phyloP scores from a whole-genome alignment of 92 coral and sea anemone species.

The Epizoanthus illoricatus region DNA sequence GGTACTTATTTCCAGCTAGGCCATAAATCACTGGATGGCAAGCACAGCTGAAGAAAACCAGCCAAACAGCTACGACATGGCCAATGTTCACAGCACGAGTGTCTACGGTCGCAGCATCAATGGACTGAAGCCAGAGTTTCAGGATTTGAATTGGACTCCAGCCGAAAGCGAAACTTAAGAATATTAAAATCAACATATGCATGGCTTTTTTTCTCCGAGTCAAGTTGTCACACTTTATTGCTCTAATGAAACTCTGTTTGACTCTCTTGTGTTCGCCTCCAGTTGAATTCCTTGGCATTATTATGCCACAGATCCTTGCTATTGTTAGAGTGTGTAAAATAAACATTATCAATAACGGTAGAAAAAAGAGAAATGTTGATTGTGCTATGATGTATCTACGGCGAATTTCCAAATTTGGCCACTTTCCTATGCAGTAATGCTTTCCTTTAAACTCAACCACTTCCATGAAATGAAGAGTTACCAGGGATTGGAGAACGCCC shows the following conservation, averaged over 20 bases:
- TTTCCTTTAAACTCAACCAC: slow-evolving; percentile 19
- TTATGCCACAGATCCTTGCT: slow-evolving; percentile 51
- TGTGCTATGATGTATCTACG: slow-evolving; percentile 52
- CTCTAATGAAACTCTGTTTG: neutral
- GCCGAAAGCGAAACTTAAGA: slow-evolving; percentile 52
- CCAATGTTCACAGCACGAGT: slow-evolving; percentile 40
- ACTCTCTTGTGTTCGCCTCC: neutral
- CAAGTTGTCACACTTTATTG: slow-evolving; percentile 40
- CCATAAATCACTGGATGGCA: slow-evolving; percentile 81
- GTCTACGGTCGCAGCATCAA: neutral
- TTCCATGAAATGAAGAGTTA: slow-evolving; percentile 40
- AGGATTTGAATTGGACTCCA: slow-evolving; percentile 60
- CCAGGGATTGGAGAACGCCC: slow-evolving; percentile 58
- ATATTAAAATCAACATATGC: slow-evolving; percentile 63
- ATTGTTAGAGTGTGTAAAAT: slow-evolving; percentile 67
- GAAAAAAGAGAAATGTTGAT: slow-evolving; percentile 56
- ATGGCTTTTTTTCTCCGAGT: slow-evolving; percentile 69
- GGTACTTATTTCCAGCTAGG: slow-evolving; percentile 66
- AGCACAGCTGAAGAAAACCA: slow-evolving; percentile 59
- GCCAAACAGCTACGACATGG: slow-evolving; percentile 44
- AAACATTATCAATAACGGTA: slow-evolving; percentile 63
- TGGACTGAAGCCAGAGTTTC: slow-evolving; percentile 47
- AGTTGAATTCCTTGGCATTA: neutral
- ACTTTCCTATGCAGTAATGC: slow-evolving; percentile 47
- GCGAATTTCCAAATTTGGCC: slow-evolving; percentile 58